Evolutionary conservation across 2,113 vertebrate genomes (phyloP).

Genomic region (Mus pahari): DNA sequence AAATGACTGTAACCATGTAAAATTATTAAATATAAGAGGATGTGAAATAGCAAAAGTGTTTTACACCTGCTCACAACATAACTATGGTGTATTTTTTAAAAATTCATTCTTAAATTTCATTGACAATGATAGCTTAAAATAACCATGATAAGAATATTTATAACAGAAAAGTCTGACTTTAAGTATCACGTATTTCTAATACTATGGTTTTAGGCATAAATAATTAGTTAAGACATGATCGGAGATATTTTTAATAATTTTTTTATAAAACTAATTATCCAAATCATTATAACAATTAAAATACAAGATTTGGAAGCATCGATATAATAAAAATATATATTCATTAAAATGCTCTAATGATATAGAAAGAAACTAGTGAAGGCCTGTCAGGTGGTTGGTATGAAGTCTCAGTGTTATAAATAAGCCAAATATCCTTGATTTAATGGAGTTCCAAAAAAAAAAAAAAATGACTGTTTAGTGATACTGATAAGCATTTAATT

Average conservation of each 20-base stretch:
- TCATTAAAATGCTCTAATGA: background rate
- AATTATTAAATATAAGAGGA: background rate
- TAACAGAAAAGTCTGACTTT: background rate
- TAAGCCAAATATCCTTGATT: background rate
- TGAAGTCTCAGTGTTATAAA: slow-evolving; percentile 17
- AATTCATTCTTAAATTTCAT: background rate
- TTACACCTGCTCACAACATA: background rate
- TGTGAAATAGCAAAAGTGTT: background rate
- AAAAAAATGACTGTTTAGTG: background rate
- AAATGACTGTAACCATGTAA: background rate
- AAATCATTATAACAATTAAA: background rate
- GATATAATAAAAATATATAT: background rate
- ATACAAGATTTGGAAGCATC: background rate
- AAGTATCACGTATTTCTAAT: background rate
- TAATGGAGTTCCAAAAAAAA: slow-evolving; percentile 24
- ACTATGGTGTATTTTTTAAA: background rate
- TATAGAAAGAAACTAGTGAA: background rate
- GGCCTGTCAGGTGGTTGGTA: background rate
- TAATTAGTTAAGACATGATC: background rate
- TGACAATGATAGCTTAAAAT: background rate
- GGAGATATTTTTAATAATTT: background rate
- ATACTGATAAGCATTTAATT: background rate
- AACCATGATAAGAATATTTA: background rate
- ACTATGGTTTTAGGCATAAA: background rate
- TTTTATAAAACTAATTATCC: background rate